Evolutionary conservation across 2,113 vertebrate genomes (phyloP), one percentile per base, ranked within the genome.

Genomic region (Rhea americana): DNA sequence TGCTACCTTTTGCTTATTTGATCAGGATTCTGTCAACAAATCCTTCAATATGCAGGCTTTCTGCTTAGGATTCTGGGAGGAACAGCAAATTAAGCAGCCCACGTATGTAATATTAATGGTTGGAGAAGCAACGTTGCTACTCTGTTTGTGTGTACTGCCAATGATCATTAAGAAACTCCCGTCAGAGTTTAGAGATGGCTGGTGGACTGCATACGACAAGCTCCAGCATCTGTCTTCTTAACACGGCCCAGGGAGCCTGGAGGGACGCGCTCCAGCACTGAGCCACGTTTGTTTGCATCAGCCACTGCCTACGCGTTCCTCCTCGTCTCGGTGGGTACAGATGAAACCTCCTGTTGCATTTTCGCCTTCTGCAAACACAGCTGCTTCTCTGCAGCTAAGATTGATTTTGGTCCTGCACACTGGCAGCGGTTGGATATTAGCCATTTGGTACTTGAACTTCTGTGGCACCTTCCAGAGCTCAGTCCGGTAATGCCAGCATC

Each of bases 1-100:
- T 76, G 21, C 74, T 76, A 6, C 82, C 80, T 85, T n/a, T 14
- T 77, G 61, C 90, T 85, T 88, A 90, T 94, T 66, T 67, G 82
- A 76, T 65, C 59, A 55, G 85, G 91, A 88, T 88, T 94, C 88
- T 95, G 93, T 94, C 95, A 94, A 93, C 85, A 90, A 88, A 48
- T 17, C 77, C 94, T 96, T 94, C 93, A 68, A 95, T 93, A 83
- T 86, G 83, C 91, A 93, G 78, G n/a, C 82, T 93, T 83, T 78
- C 90, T 74, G 66, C 91, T 70, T 76, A 1, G 0, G 73, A 22
- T 84, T 84, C 62, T 5, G 26, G 15, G 65, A 90, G 77, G 78
- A 85, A 1, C 83, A 91, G 82, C 83, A 48, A 92, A 92, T 87
- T 15, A 85, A 92, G 75, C 90, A 91, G 83, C 75, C 88, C 72